Percentiles rank a stretch among this genome's conserved stretches.
phyloP scores from a whole-genome alignment of 2,888 invertebrate species.

The Drepanosiphum platanoidis region DNA sequence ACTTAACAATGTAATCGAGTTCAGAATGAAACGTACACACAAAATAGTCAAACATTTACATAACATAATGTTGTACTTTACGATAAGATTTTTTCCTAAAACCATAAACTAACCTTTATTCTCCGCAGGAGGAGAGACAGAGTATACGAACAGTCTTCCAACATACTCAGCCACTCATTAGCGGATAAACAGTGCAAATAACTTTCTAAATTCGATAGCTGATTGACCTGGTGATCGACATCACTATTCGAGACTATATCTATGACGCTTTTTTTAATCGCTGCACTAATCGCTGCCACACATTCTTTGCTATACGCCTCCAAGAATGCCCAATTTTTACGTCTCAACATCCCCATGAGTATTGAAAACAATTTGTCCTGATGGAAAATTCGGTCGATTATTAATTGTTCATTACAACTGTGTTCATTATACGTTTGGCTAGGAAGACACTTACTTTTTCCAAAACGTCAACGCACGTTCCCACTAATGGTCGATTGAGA shows the following conservation, averaged over 20 bases:
- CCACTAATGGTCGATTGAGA: constrained; percentile 82
- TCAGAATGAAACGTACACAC: neutral
- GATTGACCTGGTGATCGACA: constrained; percentile 64
- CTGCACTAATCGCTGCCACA: constrained; percentile 85
- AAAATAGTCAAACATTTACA: neutral
- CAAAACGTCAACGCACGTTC: constrained; percentile 72
- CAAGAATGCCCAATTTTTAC: constrained; percentile 78
- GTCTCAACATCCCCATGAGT: constrained; percentile 86
- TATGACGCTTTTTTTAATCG: constrained; percentile 81
- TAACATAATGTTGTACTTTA: no score
- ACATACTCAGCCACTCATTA: constrained; percentile 76
- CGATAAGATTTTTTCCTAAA: no score
- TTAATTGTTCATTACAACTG: neutral
- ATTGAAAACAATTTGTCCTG: constrained; percentile 87
- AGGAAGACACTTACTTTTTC: constrained; percentile 70
- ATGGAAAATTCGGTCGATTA: constrained; percentile 9
- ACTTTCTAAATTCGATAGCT: constrained; percentile 70
- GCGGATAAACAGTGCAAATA: constrained; percentile 71
- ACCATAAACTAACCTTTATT: constrained; percentile 71
- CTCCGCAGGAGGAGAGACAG: constrained; percentile 78
- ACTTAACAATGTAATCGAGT: neutral
- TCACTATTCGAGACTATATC: constrained; percentile 76
- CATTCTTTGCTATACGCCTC: constrained; percentile 89
- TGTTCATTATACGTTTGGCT: neutral
- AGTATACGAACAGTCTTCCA: constrained; percentile 75